phyloP scores from a whole-genome alignment of 2,888 invertebrate species.

The Netelia melanura region DNA sequence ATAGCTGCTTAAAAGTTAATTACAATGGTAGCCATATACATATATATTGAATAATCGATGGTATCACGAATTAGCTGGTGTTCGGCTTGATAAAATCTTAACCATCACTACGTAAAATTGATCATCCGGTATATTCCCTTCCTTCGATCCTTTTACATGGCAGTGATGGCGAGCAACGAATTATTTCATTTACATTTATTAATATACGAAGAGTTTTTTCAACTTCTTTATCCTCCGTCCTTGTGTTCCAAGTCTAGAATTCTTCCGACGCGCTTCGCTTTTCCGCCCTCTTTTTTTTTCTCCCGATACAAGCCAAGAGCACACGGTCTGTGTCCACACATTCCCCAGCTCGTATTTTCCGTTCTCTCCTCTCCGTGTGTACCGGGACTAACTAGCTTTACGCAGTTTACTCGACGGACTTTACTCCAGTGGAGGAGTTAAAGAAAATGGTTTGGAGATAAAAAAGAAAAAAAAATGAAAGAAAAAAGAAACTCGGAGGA shows the following conservation, averaged over 20 bases:
- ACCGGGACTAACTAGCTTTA: conserved; percentile 55
- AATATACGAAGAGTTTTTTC: conserved; percentile 27
- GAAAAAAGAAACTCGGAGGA: background rate
- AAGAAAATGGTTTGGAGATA: background rate
- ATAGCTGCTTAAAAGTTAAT: too few species aligned
- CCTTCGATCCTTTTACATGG: too few species aligned
- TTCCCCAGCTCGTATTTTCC: background rate
- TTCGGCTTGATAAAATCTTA: too few species aligned
- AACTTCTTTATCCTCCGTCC: background rate
- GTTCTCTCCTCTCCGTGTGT: conserved; percentile 1
- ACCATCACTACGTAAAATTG: too few species aligned
- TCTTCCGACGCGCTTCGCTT: conserved; percentile 9
- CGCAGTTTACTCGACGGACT: conserved; percentile 53
- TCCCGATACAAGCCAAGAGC: background rate
- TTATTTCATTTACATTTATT: background rate
- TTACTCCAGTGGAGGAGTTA: conserved; percentile 49
- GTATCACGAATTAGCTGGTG: too few species aligned
- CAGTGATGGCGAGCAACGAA: background rate
- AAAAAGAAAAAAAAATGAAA: conserved; percentile 26
- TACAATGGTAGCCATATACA: too few species aligned
- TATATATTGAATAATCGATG: too few species aligned
- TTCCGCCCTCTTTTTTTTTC: background rate
- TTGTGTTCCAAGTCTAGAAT: conserved; percentile 2
- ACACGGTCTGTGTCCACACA: background rate
- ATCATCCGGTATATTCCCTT: too few species aligned